A percentile compares a stretch with the other conserved stretches of the same genome.
Conservation (phyloP, 2,888 invertebrate genomes). For the Acanthococcus lagerstroemiae region DNA sequence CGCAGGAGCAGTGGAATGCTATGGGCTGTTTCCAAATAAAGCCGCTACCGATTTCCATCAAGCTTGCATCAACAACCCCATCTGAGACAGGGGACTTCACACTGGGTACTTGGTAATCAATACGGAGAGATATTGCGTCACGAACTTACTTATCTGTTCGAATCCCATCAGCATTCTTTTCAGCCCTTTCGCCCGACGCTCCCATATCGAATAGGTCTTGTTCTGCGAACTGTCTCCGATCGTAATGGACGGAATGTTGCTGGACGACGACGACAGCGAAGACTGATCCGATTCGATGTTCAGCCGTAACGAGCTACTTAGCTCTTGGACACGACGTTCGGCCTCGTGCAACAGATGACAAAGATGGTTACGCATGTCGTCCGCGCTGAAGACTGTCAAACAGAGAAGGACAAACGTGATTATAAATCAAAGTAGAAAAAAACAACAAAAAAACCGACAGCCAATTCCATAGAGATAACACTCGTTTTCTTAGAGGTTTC, state of each 20-base stretch:
- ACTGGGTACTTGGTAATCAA: neutral
- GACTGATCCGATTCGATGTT: constrained; percentile 34
- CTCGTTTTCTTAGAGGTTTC: too few relatives aligned
- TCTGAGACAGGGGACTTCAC: neutral
- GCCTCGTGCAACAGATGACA: constrained; percentile 69
- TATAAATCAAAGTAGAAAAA: neutral
- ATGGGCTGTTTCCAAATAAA: too few relatives aligned
- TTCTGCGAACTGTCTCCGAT: constrained; percentile 54
- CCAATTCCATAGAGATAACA: too few relatives aligned
- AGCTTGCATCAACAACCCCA: neutral
- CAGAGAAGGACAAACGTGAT: neutral
- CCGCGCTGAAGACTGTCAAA: constrained; percentile 54
- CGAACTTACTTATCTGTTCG: constrained; percentile 66
- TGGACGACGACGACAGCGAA: constrained; percentile 33
- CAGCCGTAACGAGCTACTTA: constrained; percentile 47
- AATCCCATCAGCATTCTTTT: constrained; percentile 76
- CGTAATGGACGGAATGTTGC: constrained; percentile 27
- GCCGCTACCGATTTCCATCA: too few relatives aligned
- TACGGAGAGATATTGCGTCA: too few relatives aligned
- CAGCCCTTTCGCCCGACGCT: constrained; percentile 66
- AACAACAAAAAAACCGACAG: too few relatives aligned
- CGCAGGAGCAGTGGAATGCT: too few relatives aligned
- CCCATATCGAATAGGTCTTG: constrained; percentile 80
- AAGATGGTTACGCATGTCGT: constrained; percentile 65
- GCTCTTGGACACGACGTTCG: constrained; percentile 70